phyloP scores from a whole-genome alignment of 2,113 vertebrate genomes.

The Pseudorhombus dupliciocellatus region DNA sequence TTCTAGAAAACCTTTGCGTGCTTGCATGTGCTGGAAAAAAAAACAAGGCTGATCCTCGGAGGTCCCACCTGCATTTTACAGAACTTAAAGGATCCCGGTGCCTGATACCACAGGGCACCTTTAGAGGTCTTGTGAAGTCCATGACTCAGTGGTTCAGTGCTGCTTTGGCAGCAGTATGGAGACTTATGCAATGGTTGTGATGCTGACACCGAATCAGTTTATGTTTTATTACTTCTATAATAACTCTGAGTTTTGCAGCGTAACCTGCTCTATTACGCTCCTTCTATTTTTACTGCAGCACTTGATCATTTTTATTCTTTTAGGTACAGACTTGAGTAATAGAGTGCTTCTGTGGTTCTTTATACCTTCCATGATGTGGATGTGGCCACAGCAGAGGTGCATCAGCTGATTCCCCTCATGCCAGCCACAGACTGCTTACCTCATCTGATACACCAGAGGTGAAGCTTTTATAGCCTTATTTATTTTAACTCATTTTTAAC shows the following conservation, averaged over 20 bases:
- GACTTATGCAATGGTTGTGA: background rate
- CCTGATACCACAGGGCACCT: background rate
- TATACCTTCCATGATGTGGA: background rate
- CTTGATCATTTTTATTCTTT: background rate
- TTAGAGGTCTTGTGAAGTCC: background rate
- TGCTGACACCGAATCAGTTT: background rate
- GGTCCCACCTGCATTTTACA: background rate
- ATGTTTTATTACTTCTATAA: background rate
- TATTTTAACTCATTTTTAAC: slow-evolving; percentile 15
- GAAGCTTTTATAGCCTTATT: background rate
- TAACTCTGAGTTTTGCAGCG: background rate
- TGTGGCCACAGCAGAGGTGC: slow-evolving; percentile 7
- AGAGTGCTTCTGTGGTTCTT: background rate
- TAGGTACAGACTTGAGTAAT: background rate
- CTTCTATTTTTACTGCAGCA: background rate
- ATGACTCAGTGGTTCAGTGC: background rate
- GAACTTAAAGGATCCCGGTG: background rate
- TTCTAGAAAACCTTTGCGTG: background rate
- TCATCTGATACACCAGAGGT: slow-evolving; percentile 12
- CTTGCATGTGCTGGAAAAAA: background rate
- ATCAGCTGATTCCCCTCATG: slow-evolving; percentile 58
- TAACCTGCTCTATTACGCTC: background rate
- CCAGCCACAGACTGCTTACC: background rate
- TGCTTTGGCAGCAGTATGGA: background rate
- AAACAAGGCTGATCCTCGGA: background rate